Percentiles rank a stretch among this genome's conserved stretches.
Conservation (phyloP, 1,140 invertebrate species). For the Notospermus geniculatus region DNA sequence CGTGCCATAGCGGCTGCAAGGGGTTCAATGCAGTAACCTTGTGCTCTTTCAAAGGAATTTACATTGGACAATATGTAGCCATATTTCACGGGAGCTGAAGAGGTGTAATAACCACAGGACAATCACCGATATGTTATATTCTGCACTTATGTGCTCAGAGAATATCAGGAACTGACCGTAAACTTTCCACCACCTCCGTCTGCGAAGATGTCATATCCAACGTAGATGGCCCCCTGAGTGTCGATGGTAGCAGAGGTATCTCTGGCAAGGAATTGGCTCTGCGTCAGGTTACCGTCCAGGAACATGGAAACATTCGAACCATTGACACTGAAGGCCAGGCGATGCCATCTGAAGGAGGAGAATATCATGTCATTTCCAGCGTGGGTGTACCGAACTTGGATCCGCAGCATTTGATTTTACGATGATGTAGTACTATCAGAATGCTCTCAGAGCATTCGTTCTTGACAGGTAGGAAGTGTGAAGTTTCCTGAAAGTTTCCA, state of each 20-base stretch:
- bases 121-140: no score
- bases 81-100: no score
- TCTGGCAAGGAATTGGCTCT: conserved; percentile 63
- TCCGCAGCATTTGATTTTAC: neutral
- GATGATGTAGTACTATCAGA: neutral
- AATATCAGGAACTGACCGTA: no score
- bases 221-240: conserved; percentile 68
- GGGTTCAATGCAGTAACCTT: no score
- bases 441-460: no score
- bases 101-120: no score
- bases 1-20: no score
- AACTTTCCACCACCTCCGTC: conserved; percentile 64
- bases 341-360: conserved; percentile 68
- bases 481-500: neutral
- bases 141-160: no score
- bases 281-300: conserved; percentile 66
- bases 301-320: conserved; percentile 72
- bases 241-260: conserved; percentile 59
- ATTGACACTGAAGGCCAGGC: conserved; percentile 74
- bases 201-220: conserved; percentile 67
- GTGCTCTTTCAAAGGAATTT: no score
- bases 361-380: neutral
- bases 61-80: no score
- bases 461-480: neutral
- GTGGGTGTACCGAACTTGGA: neutral